Base-by-base conservation (phyloP, 2,113 vertebrate genomes). In the Zapornia atra region DNA sequence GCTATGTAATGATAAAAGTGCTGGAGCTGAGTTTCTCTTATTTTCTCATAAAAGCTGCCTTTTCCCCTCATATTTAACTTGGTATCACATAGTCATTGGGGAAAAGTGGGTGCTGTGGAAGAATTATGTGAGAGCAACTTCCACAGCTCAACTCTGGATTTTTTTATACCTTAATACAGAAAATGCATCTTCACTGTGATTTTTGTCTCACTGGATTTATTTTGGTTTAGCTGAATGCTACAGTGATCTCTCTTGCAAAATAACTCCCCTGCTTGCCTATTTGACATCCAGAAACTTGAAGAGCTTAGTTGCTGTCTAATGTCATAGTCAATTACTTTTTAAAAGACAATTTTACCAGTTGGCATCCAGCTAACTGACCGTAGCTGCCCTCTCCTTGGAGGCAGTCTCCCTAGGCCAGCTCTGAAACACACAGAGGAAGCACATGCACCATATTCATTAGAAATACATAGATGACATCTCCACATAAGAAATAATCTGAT, bases 301-400 rank as follows among this genome's bases (percentile, higher is more conserved):
- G 78, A 68, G 46, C 19, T 76, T 88, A 61, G 42, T 71, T 82
- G 60, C 38, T 56, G n/a, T 38, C 76, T 85, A 82, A 93, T 3
- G 34, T 92, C 92, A 77, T 16, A 88, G 59, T 34, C 69, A 90
- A 94, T 95, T 88, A 88, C 50, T 54, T 95, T 86, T 90, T 19
- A 65, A 90, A 64, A 93, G 50, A 87, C 15, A 72, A 10, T 90
- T 94, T 96, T 70, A 64, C 50, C 34, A 63, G 42, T 40, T 94
- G 89, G 24, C 80, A 94, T 12, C 18, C 1, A 0, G 18, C 33
- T 93, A 80, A 94, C 78, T 85, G 82, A 82, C 61, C 0, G 0
- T 46, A 66, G 70, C 66, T 93, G 73, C 51, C 77, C 40, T 61
- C 33, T 92, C 78, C 68, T 82, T 70, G 12, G 40, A 96, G 85